These are phyloP conservation scores for Oreochromis mossambicus DNA, from an alignment of 2,797 vertebrate species.

Conservation along the genomic window DNA sequence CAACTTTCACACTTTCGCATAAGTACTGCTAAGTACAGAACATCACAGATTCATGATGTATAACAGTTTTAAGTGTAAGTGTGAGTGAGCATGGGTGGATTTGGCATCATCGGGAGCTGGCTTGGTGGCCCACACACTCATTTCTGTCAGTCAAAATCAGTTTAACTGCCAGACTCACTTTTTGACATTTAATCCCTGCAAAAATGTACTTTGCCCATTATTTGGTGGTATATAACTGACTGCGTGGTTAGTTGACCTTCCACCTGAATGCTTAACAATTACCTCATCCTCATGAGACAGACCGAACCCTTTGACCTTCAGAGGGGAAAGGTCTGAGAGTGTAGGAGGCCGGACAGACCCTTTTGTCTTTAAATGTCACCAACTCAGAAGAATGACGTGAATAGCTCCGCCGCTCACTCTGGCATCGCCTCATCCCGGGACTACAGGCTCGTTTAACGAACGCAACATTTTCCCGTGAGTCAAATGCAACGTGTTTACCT, in stretches of 20 bases:
- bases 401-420: constrained; percentile 16
- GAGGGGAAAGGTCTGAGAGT: constrained; percentile 50
- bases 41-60: not conserved
- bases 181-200: not conserved
- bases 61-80: not conserved
- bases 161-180: not conserved
- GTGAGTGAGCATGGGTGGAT: constrained; percentile 32
- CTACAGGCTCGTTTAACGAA: constrained; percentile 45
- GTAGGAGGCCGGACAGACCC: constrained; percentile 22
- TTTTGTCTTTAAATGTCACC: constrained; percentile 67
- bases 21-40: not conserved
- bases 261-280: constrained; percentile 33
- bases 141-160: constrained; percentile 28
- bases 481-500: not conserved
- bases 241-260: not conserved
- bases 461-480: constrained; percentile 4
- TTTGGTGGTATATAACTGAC: not conserved
- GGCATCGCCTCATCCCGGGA: constrained; percentile 19
- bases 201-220: not conserved
- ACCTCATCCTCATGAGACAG: constrained; percentile 10
- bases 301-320: constrained; percentile 46
- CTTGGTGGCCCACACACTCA: not conserved
- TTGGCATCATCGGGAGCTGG: constrained; percentile 1
- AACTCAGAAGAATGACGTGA: constrained; percentile 31
- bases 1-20: not conserved